Conservation (phyloP, 2,888 invertebrate species). For the Muschampia plurimacula region DNA sequence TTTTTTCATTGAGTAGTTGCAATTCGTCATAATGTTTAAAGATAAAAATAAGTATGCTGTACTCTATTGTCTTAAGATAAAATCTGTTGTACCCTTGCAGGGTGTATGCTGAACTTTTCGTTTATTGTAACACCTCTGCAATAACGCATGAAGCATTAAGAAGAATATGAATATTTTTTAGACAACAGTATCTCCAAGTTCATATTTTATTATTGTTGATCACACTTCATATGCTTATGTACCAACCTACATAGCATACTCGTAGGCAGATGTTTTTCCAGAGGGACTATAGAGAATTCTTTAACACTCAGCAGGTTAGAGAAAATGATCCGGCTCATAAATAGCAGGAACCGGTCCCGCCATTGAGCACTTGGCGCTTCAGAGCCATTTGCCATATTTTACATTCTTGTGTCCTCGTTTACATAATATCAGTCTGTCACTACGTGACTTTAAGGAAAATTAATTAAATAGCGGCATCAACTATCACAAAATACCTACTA, state of each 20-base stretch:
- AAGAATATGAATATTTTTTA: too few relatives aligned
- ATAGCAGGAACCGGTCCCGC: constrained; percentile 31
- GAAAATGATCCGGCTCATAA: constrained; percentile 37
- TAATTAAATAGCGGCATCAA: too few relatives aligned
- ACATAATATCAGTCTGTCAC: background rate
- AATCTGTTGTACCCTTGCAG: background rate
- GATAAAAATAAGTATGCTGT: background rate
- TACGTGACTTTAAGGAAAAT: background rate
- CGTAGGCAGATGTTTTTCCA: background rate
- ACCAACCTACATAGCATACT: too few relatives aligned
- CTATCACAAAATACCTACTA: background rate
- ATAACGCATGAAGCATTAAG: too few relatives aligned
- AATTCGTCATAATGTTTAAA: background rate
- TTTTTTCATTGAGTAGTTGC: background rate
- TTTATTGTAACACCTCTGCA: too few relatives aligned
- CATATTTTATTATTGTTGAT: too few relatives aligned
- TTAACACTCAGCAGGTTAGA: constrained; percentile 24
- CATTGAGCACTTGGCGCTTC: constrained; percentile 16
- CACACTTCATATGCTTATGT: too few relatives aligned
- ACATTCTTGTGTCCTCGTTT: constrained; percentile 13
- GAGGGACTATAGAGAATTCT: constrained; percentile 11
- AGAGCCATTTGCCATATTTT: constrained; percentile 15
- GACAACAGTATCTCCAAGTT: too few relatives aligned
- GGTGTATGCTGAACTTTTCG: too few relatives aligned
- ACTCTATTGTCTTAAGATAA: background rate